Base-by-base conservation (phyloP, 2,797 vertebrate species). In the Gallinago nigripennis region DNA sequence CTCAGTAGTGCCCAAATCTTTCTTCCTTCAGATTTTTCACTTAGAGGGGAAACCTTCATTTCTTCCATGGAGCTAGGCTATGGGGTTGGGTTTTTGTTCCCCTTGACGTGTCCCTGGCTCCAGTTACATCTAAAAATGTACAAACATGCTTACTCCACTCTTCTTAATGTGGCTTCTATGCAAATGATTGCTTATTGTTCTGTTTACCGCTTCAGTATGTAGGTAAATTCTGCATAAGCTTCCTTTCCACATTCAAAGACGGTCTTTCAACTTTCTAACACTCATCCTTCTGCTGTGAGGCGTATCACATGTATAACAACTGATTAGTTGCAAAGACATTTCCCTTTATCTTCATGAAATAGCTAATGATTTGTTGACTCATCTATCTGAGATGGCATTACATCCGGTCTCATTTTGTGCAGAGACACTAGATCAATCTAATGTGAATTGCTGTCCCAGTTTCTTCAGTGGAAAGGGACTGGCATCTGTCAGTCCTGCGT, bases 331-430 rank as follows among this genome's bases (percentile, higher is more conserved):
- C 46, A 81, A n/a, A 43, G 53, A 9, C 8, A 8, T 51, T 81
- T 84, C 57, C 71, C 58, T 82, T 70, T 57, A 53, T 72, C 51
- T 69, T 65, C 5, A 4, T 77, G 72, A 68, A 92, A 30, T 51
- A 83, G 24, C 48, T 91, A 53, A 77, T 61, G 82, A 71, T 95
- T 80, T 95, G 72, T 95, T 94, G 92, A 58, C 41, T 95, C 21
- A 25, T 78, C 21, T 84, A 0, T 84, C 28, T 56, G 85, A 81
- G 64, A 48, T 92, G 37, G 12, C 18, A 14, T 35, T 87, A 45
- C 33, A 77, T 71, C 60, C 1, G 0, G 14, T 73, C 63, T 60
- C 57, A 65, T 75, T 86, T 82, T 81, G 48, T 73, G 56, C 58
- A 35, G 72, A 88, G 66, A 20, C 30, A 41, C 33, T 43, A 35